Evolutionary conservation across 2,888 invertebrate species (phyloP).

Genomic region (Rhagonycha fulva): DNA sequence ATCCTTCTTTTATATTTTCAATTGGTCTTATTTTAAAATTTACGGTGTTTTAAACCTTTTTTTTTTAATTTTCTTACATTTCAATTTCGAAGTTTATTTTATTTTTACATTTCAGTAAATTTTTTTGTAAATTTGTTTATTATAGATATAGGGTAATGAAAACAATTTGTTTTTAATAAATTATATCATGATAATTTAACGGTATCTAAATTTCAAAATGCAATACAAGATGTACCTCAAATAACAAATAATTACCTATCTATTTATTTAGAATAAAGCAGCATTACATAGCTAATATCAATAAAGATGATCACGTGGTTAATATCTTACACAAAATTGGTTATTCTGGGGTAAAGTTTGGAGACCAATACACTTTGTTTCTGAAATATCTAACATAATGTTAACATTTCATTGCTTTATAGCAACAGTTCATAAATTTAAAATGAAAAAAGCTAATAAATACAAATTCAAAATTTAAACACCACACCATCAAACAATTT

Average conservation of each 20-base stretch:
- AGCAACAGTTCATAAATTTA: too few relatives aligned
- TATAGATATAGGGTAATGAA: background rate
- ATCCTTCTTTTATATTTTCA: background rate
- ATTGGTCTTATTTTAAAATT: background rate
- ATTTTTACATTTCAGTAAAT: background rate
- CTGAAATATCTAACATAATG: too few relatives aligned
- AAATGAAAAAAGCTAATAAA: too few relatives aligned
- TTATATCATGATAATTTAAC: background rate
- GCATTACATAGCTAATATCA: background rate
- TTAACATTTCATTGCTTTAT: too few relatives aligned
- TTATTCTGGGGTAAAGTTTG: background rate
- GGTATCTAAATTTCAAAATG: background rate
- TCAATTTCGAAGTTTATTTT: background rate
- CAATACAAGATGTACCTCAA: background rate
- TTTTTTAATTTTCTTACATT: background rate
- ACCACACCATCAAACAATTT: too few relatives aligned
- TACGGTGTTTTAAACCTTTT: background rate
- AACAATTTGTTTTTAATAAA: background rate
- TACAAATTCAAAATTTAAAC: too few relatives aligned
- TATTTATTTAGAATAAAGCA: background rate
- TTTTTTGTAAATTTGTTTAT: too few relatives aligned
- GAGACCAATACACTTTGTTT: background rate
- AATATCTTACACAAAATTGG: background rate
- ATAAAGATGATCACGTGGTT: background rate
- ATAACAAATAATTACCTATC: background rate